Evolutionary conservation across 1,140 invertebrate genomes (phyloP), one percentile per base, ranked within the genome.

Genomic region (Leptinotarsa texana): DNA sequence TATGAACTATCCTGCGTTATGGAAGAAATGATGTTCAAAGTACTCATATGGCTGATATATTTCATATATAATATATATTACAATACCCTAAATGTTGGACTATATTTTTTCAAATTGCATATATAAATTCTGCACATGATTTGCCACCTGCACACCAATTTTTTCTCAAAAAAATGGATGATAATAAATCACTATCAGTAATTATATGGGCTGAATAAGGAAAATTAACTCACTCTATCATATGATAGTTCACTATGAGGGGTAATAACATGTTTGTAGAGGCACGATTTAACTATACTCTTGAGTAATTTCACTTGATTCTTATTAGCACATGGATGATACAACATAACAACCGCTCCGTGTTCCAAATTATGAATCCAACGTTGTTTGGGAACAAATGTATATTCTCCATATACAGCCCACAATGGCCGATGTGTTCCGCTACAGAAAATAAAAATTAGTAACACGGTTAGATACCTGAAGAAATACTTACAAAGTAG

Each of bases 341-440:
- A 96, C 11, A 97, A 84, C 89, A 96, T 92, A 1, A 95, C 93
- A 57, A 96, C 87, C 4, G 91, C 92, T 70, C 95, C 95, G 85
- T 96, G 95, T 89, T 96, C 95, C 48, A 96, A 85, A 84, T 89
- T 95, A 80, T 96, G 94, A 8, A 96, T 76, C 93, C 94, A 97
- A 79, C 95, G 86, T 83, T 97, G 94, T 69, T 86, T 88, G 8
- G 95, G 95, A 57, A 96, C 74, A 85, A 92, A 96, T 72, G 86
- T 88, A 83, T 96, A 96, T 84, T 94, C 93, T 57, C 95, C 95
- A 86, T 93, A 97, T 63, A 89, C 86, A 13, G 94, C 91, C 91
- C 94, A 95, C 13, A 94, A 84, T 27, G 94, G 93, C 79, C 95
- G 89, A 85, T 95, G 94, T 47, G 89, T 84, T 49, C 94, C 95